Evolutionary conservation across 2,888 invertebrate species (phyloP), one percentile per base, ranked within the genome.

Genomic region (Diachrysia chrysitis): DNA sequence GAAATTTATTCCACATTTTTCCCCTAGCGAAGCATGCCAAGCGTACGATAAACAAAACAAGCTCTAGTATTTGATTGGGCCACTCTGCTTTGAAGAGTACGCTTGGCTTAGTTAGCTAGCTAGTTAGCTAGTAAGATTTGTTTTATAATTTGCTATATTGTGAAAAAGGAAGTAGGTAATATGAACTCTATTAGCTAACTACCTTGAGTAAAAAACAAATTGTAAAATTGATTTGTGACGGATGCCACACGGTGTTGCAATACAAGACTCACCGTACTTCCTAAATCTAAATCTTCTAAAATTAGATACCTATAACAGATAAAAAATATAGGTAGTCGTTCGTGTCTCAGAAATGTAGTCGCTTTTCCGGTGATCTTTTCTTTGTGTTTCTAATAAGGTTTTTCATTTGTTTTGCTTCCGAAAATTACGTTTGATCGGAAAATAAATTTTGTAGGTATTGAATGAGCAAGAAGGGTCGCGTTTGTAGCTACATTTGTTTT

Each of bases 401-500:
- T 76, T 76, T 78, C 65, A 65, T 82, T 79, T 81, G 78, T 77
- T 84, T 81, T 81, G 79, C 75, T 79, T 83, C 81, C 83, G 84
- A 84, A 88, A 89, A 89, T 90, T 88, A 85, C 84, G 80, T 86
- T 89, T 88, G 85, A 89, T 89, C 85, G 84, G 83, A 80, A 88
- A 89, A 81, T 81, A 81, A 73, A 90, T 87, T 89, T 84, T 77
- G 82, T 74, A 81, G 79, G 82, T 87, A 87, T 88, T 83, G 83
- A 86, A 82, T 87, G 88, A 89, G 88, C 85, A 88, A 88, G 88
- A 88, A 89, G 89, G 89, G 89, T 90, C 88, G 86, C 82, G 85
- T 83, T 88, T 86, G 86, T 85, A 87, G 88, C 86, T 87, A 89
- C 90, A 91, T 92, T 91, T 91, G 89, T 92, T 92, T 90, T 90